Percentiles rank a stretch among this genome's conserved stretches.
Conservation (phyloP, 2,888 invertebrate species). For the Apantesis nais region DNA sequence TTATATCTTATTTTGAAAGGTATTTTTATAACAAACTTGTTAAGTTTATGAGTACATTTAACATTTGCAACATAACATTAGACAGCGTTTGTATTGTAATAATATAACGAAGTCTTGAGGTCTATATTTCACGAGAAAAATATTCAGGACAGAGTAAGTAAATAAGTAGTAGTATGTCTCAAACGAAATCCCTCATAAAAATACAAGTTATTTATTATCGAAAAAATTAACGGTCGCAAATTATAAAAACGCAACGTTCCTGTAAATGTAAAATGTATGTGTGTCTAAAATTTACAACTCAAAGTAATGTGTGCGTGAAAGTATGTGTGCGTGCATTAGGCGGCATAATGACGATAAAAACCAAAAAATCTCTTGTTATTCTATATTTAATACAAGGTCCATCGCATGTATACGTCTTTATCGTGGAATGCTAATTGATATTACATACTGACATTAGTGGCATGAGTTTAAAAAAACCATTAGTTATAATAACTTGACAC, state of each 20-base stretch:
- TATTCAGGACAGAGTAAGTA: background rate
- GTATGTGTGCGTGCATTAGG: no score
- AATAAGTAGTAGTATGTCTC: background rate
- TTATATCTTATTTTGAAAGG: slow-evolving; percentile 28
- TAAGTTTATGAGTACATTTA: background rate
- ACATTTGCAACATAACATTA: background rate
- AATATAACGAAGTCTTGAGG: background rate
- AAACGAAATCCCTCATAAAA: no score
- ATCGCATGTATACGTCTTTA: background rate
- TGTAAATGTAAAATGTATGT: no score
- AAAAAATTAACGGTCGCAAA: no score
- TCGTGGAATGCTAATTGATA: background rate
- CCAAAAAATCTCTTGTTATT: no score
- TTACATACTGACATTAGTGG: background rate
- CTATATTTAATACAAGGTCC: no score
- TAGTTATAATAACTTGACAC: background rate
- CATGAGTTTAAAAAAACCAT: background rate
- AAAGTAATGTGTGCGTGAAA: no score
- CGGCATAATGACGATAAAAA: no score
- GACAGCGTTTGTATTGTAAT: background rate
- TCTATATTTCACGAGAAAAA: background rate
- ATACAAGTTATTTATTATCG: no score
- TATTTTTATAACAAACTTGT: slow-evolving; percentile 6
- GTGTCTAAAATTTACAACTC: no score
- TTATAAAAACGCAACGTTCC: background rate